Conservation (phyloP, 2,113 vertebrate genomes). For the Pelmatolapia mariae region DNA sequence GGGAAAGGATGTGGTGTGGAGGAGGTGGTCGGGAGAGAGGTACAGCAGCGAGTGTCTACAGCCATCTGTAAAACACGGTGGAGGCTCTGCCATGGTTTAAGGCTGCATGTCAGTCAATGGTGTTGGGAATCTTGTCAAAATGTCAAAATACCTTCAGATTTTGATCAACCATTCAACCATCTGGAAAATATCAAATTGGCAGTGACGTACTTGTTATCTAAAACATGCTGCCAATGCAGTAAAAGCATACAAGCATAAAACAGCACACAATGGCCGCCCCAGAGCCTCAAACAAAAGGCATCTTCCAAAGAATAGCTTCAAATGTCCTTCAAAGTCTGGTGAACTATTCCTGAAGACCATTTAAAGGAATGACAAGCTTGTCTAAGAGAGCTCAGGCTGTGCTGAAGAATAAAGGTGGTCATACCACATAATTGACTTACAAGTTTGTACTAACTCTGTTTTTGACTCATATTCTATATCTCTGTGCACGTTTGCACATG, state of each 20-base stretch:
- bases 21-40: not conserved
- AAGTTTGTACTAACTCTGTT: not conserved
- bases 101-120: not conserved
- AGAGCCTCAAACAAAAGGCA: not conserved
- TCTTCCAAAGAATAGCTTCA: not conserved
- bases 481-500: not conserved
- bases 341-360: not conserved
- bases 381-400: not conserved
- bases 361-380: not conserved
- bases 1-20: not conserved
- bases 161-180: not conserved
- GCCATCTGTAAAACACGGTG: not conserved
- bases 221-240: not conserved
- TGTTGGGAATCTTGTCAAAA: not conserved
- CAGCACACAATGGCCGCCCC: not conserved
- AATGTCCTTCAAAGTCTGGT: not conserved
- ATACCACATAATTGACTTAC: not conserved
- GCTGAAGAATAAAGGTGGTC: not conserved
- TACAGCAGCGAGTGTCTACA: not conserved
- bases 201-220: not conserved
- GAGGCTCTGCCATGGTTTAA: accelerated
- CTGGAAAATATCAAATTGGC: not conserved
- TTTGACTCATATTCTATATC: not conserved
- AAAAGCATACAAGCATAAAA: not conserved
- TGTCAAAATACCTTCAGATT: not conserved